These are phyloP conservation scores for Lycodopsis pacificus DNA, from an alignment of 2,797 vertebrate genomes.

Conservation along the genomic window DNA sequence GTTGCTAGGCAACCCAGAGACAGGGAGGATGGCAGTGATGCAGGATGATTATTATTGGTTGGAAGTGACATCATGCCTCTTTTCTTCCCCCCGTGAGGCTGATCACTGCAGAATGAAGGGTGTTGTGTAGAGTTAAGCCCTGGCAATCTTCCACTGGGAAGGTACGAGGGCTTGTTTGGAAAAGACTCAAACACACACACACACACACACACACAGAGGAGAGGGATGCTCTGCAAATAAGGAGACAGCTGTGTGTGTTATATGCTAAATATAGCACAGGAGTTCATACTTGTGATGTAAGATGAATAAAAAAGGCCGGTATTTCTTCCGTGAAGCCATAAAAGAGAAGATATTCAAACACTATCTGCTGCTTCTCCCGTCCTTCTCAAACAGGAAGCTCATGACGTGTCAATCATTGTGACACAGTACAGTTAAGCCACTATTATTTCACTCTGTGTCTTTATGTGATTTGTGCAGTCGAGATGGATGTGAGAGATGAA, in stretches of 20 bases:
- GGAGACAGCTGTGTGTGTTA: constrained; percentile 34
- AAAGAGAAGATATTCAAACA: constrained; percentile 29
- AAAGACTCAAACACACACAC: constrained; percentile 19
- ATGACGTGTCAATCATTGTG: constrained; percentile 38
- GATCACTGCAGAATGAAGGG: constrained; percentile 80
- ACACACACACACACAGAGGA: constrained; percentile 19
- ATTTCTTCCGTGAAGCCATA: constrained; percentile 34
- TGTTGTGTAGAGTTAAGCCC: constrained; percentile 71
- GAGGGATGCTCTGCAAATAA: constrained; percentile 67
- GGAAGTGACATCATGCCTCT: constrained; percentile 84
- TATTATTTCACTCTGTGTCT: constrained; percentile 32
- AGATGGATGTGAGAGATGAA: constrained; percentile 21
- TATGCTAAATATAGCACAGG: constrained; percentile 61
- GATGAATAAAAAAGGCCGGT: constrained; percentile 5
- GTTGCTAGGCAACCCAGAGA: constrained; percentile 84
- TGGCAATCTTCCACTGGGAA: constrained; percentile 68
- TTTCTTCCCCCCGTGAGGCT: constrained; percentile 68
- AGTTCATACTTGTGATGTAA: constrained; percentile 49
- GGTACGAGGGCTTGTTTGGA: constrained; percentile 62
- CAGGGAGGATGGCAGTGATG: constrained; percentile 81
- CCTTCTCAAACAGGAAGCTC: constrained; percentile 34
- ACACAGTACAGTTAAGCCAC: constrained; percentile 35
- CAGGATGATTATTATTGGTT: constrained; percentile 86
- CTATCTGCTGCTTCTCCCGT: constrained; percentile 16
- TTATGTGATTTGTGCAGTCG: constrained; percentile 24